Percentiles rank a stretch among this genome's conserved stretches.
Conservation (phyloP, 2,888 invertebrate species). For the Caradrina clavipalpis region DNA sequence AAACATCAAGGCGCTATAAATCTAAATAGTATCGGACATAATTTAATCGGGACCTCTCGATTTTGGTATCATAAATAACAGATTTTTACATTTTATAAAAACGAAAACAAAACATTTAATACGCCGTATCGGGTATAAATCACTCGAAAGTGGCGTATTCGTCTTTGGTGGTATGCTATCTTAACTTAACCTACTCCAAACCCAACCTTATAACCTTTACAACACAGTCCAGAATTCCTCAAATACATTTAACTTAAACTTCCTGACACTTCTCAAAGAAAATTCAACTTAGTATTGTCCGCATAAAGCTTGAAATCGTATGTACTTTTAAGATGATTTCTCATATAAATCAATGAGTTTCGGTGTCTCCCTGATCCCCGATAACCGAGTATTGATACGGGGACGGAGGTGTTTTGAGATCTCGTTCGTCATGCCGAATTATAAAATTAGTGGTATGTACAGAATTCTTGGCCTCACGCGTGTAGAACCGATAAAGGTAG, state of each 20-base stretch:
- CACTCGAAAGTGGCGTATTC: conserved; percentile 88
- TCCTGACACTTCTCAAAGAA: conserved; percentile 25
- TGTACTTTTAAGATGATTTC: conserved; percentile 65
- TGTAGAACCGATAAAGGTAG: conserved; percentile 26
- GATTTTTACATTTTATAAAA: conserved; percentile 88
- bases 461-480: conserved; percentile 57
- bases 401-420: conserved; percentile 76
- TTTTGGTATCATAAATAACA: conserved; percentile 89
- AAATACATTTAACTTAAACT: conserved; percentile 22
- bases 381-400: conserved; percentile 77
- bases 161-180: conserved; percentile 87
- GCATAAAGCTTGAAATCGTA: conserved; percentile 52
- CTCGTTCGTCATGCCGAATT: conserved; percentile 76
- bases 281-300: conserved; percentile 29
- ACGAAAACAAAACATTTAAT: conserved; percentile 89
- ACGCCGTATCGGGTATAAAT: conserved; percentile 89
- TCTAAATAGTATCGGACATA: conserved; percentile 86
- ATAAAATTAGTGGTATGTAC: conserved; percentile 70
- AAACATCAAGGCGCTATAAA: conserved; percentile 83
- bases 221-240: conserved; percentile 42
- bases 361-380: conserved; percentile 76
- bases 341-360: conserved; percentile 79
- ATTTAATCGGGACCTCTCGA: conserved; percentile 90
- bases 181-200: conserved; percentile 44
- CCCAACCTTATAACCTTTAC: conserved; percentile 13